Conservation (phyloP, 2,113 vertebrate genomes). For the Peromyscus maniculatus region DNA sequence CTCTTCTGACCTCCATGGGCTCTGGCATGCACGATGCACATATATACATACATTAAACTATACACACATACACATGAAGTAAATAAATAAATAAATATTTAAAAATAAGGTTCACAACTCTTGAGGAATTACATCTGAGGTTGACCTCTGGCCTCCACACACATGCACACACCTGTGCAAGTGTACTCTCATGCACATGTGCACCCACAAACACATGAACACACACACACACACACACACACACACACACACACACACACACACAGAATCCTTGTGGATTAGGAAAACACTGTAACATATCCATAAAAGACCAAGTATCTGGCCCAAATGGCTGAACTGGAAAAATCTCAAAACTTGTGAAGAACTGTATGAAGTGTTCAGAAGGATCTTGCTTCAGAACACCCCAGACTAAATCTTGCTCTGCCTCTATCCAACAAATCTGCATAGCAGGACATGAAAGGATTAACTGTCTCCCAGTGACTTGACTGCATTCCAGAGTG, state of each 20-base stretch:
- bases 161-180: not conserved
- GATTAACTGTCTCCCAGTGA: conserved; percentile 52
- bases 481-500: conserved; percentile 43
- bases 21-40: not conserved
- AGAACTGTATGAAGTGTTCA: not conserved
- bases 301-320: not conserved
- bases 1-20: not conserved
- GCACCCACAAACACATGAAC: not conserved
- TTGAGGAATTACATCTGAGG: not conserved
- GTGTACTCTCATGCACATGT: not conserved
- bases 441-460: conserved; percentile 17
- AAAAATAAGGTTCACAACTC: not conserved
- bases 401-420: not conserved
- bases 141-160: not conserved
- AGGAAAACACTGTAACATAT: not conserved
- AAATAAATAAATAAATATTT: not conserved
- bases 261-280: not conserved
- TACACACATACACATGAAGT: no score
- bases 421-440: not conserved
- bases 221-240: not conserved
- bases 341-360: not conserved
- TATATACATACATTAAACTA: not conserved
- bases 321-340: not conserved
- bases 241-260: not conserved
- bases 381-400: not conserved